Evolutionary conservation across 2,888 invertebrate species (phyloP), one percentile per base, ranked within the genome.

Genomic region (Dascillus cervinus): DNA sequence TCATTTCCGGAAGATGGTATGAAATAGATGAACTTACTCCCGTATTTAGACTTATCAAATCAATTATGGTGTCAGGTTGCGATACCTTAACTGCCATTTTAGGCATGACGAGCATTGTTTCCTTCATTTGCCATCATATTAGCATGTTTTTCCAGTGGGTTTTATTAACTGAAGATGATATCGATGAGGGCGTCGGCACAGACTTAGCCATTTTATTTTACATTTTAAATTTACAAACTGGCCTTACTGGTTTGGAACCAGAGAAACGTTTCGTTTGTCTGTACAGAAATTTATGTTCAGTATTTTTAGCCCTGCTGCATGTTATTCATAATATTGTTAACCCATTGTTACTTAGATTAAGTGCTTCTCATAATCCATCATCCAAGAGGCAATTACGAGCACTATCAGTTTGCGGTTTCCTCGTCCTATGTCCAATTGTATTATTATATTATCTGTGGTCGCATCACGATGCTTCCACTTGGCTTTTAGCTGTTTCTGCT

Each of bases 121-220:
- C 91, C 1, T 83, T 83, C 53, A 77, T 91, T 47, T 89, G 89
- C 53, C 89, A 91, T 55, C 87, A 89, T 64, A 82, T 92, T 47
- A 91, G 90, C 13, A 79, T 82, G 53, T 78, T 86, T 60, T 88
- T 92, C 67, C 89, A 91, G 56, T 86, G 87, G 81, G 80, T 91
- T 41, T 66, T 95, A 17, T 67, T 90, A 32, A 84, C 86, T 4
- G 80, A 80, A 43, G 89, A 91, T 49, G 85, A 86, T 43, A 90
- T 89, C 41, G 92, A 91, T 58, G 87, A 86, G 54, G 89, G 87
- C 42, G 85, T 95, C 53, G 95, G 94, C 4, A 90, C 91, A 0
- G 88, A 94, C 3, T 90, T 94, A 0, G 94, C 94, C 0, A 88
- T 95, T 37, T 70, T 96, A 11, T 95, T 96, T 60, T 91, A 94